A percentile compares a stretch with the other conserved stretches of the same genome.
phyloP scores from a whole-genome alignment of 1,140 invertebrate genomes.

The Bathynomus jamesi region DNA sequence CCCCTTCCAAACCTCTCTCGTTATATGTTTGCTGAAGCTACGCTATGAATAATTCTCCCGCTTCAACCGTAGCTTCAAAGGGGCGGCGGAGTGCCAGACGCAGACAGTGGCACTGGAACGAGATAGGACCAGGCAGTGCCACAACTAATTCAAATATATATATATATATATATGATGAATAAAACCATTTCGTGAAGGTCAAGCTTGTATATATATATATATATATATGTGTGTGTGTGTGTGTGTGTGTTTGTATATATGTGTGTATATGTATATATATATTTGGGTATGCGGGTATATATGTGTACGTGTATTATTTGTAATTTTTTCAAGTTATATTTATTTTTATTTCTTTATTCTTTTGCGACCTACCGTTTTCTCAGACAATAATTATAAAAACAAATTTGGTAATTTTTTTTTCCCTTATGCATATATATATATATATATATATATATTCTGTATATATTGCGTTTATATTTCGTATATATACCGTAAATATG shows the following conservation, averaged over 20 bases:
- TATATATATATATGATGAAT: neutral
- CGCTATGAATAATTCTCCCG: neutral
- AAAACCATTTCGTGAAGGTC: neutral
- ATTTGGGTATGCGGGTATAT: neutral
- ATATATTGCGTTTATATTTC: too few species aligned
- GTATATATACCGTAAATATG: too few species aligned
- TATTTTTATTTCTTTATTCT: too few species aligned
- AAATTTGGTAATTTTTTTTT: too few species aligned
- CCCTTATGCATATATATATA: too few species aligned
- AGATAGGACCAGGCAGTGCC: neutral
- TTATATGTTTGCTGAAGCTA: neutral
- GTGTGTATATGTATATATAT: neutral
- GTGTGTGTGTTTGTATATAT: neutral
- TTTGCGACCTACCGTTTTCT: too few species aligned
- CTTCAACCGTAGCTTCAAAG: neutral
- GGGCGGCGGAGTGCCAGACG: neutral
- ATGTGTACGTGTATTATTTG: neutral
- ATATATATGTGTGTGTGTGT: neutral
- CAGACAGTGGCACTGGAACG: neutral
- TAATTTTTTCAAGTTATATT: too few species aligned
- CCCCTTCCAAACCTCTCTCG: too few species aligned
- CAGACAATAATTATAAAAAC: too few species aligned
- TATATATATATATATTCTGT: too few species aligned
- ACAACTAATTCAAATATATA: neutral
- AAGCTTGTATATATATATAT: neutral